phyloP scores from a whole-genome alignment of 2,797 vertebrate genomes.

The Thalassophryne amazonica region DNA sequence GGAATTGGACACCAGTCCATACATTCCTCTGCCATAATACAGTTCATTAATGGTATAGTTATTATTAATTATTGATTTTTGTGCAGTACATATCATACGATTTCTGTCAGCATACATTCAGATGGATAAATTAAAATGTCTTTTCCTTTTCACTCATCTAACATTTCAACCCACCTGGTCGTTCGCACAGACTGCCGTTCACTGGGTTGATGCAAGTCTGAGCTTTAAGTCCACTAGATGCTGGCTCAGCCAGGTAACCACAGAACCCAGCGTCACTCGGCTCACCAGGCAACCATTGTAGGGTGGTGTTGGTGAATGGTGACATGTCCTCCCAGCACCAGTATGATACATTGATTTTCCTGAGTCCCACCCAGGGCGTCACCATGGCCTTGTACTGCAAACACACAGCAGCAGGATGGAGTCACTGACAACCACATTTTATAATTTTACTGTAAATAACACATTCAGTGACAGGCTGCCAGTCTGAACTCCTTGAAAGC shows the following conservation, averaged over 20 bases:
- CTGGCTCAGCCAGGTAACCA: slow-evolving; percentile 90
- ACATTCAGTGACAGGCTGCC: too few relatives aligned
- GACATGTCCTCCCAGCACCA: slow-evolving; percentile 99
- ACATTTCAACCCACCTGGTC: slow-evolving; percentile 80
- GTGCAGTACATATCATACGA: too few relatives aligned
- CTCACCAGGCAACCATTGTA: slow-evolving; percentile 90
- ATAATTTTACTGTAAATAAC: too few relatives aligned
- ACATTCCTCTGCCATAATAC: too few relatives aligned
- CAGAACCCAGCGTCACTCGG: slow-evolving; percentile 96
- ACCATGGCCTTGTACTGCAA: slow-evolving; percentile 84
- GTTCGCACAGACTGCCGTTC: slow-evolving; percentile 92
- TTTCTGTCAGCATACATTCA: too few relatives aligned
- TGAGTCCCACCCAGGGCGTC: slow-evolving; percentile 95
- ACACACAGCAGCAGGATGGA: neutral
- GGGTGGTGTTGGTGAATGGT: slow-evolving; percentile 90
- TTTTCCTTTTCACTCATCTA: too few relatives aligned
- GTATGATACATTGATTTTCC: slow-evolving; percentile 96
- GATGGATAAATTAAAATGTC: too few relatives aligned
- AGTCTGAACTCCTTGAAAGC: too few relatives aligned
- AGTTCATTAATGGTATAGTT: too few relatives aligned
- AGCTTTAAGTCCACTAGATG: slow-evolving; percentile 86
- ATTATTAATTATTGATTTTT: too few relatives aligned
- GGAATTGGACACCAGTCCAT: too few relatives aligned
- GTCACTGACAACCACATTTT: too few relatives aligned
- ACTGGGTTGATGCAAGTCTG: slow-evolving; percentile 92